Evolutionary conservation across 1,140 invertebrate genomes (phyloP), one percentile per base, ranked within the genome.

Genomic region (Drosophila setifemur): DNA sequence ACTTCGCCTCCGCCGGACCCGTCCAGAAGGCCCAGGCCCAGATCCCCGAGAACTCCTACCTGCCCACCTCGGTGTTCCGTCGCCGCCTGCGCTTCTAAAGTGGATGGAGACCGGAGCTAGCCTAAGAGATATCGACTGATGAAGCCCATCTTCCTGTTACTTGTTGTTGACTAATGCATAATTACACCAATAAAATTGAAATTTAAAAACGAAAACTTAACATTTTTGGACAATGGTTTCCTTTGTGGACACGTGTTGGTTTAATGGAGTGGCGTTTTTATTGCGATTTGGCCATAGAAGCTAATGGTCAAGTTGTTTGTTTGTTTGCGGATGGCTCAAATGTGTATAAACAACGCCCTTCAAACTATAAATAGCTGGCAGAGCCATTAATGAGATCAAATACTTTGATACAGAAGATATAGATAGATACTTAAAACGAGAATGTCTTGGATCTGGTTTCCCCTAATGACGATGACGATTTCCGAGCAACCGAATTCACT

Each of bases 11-110:
- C 2, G 81, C 74, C 18, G 81, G 77, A 25, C 63, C 74, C 42
- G 61, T 73, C 9, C 73, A 54, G 55, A 66, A 63, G 29, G 64
- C 42, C 33, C 44, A 29, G 2, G 75, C 79, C 9, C 61, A 81
- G 47, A 49, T 50, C 12, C 87, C 87, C n/a, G 70, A 75, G 4
- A 74, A 75, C 72, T 16, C 81, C 0, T 89, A 89, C 35, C 71
- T 89, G 64, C 86, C 87, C 19, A 70, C 77, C 1, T 89, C 87
- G 4, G 61, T 89, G 42, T 81, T 89, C 75, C 87, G 87, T 73
- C 82, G 87, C 74, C 82, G 82, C 12, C 69, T 74, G 52, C 82
- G 82, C 35, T 63, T 64, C 31, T 86, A 86, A 64, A 16, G 23
- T 11, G 57, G 11, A 16, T 19, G 7, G 8, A 4, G 6, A 1